Conservation (phyloP, 92 coral and sea anemone genomes). For the Scolanthus callimorphus region DNA sequence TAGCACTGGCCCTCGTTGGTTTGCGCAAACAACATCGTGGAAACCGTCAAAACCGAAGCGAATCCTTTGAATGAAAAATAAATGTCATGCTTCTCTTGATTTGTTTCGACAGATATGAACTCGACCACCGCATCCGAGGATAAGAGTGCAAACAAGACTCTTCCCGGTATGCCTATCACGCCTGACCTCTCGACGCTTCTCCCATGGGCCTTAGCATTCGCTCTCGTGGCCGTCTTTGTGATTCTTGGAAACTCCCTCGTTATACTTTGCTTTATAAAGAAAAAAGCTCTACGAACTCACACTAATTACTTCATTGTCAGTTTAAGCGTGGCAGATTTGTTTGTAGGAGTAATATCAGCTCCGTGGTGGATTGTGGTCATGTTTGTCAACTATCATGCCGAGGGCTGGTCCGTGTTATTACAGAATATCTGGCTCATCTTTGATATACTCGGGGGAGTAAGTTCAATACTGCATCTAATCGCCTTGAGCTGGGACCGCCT, state of each 20-base stretch:
- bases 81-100: too few species aligned
- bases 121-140: background rate
- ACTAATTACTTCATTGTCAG: conserved; percentile 70
- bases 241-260: conserved; percentile 57
- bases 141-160: background rate
- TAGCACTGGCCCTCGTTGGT: too few species aligned
- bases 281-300: conserved; percentile 42
- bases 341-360: conserved; percentile 57
- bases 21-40: too few species aligned
- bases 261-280: conserved; percentile 46
- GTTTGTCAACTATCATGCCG: conserved; percentile 28
- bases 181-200: conserved; percentile 8
- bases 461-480: conserved; percentile 64
- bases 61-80: too few species aligned
- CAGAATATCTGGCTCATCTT: conserved; percentile 63
- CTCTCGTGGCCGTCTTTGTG: conserved; percentile 36
- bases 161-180: background rate
- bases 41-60: too few species aligned
- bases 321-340: conserved; percentile 53
- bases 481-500: conserved; percentile 78
- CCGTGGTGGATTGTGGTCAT: conserved; percentile 64
- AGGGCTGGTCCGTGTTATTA: conserved; percentile 35
- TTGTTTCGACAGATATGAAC: conserved; percentile 1
- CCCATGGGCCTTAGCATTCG: conserved; percentile 44
- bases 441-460: conserved; percentile 67